Conservation (phyloP, 2,888 invertebrate species). For the Ochropacha duplaris region DNA sequence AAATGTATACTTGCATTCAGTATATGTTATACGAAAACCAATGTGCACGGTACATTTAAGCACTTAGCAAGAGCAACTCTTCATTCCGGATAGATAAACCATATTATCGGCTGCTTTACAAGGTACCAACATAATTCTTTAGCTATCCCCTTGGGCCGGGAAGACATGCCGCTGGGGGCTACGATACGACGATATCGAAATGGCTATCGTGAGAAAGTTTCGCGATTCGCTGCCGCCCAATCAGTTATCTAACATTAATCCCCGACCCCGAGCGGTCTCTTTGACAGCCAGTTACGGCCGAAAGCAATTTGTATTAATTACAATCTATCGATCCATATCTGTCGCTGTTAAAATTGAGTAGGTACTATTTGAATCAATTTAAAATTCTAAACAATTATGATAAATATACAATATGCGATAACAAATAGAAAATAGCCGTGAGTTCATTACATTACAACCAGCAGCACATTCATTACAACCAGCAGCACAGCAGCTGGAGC, state of each 20-base stretch:
- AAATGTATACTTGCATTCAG: not conserved
- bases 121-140: conserved; percentile 43
- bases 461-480: conserved; percentile 40
- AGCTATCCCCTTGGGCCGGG: conserved; percentile 33
- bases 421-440: conserved; percentile 28
- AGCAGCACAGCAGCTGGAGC: conserved; percentile 44
- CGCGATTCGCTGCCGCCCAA: conserved; percentile 61
- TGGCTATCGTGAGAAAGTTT: conserved; percentile 71
- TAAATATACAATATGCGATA: conserved; percentile 28
- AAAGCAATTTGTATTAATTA: conserved; percentile 72
- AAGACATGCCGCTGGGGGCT: conserved; percentile 32
- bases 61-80: not conserved
- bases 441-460: conserved; percentile 40
- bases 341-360: conserved; percentile 31
- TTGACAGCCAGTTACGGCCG: conserved; percentile 62
- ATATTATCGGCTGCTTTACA: conserved; percentile 15
- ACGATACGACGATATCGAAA: conserved; percentile 38
- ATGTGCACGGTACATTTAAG: not conserved
- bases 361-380: conserved; percentile 21
- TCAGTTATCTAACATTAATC: conserved; percentile 65
- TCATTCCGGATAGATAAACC: not conserved
- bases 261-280: conserved; percentile 59
- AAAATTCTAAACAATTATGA: conserved; percentile 20
- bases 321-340: conserved; percentile 54
- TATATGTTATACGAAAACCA: not conserved